Base-by-base conservation (phyloP, 2,888 invertebrate genomes). In the Orchestes rusci region DNA sequence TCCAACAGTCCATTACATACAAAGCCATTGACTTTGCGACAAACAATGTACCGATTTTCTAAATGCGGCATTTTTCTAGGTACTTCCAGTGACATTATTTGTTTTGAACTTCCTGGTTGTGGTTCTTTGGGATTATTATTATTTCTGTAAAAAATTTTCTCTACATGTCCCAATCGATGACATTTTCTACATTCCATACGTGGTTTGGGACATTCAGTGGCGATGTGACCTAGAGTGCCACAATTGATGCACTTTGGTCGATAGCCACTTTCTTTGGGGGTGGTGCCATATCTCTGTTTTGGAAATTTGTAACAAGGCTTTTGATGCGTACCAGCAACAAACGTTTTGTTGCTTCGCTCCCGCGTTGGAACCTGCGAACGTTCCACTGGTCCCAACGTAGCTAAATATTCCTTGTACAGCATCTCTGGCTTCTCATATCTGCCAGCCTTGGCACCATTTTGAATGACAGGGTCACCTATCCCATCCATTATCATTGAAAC, bases 401-500 rank as follows among this genome's bases (percentile, higher is more conserved):
- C 3, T n/a, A n/a, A n/a, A n/a, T n/a, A n/a, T n/a, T n/a, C n/a
- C n/a, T n/a, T n/a, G n/a, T n/a, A n/a, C n/a, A n/a, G n/a, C n/a
- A n/a, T n/a, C n/a, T n/a, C n/a, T n/a, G n/a, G n/a, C n/a, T n/a
- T n/a, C n/a, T n/a, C n/a, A n/a, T n/a, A n/a, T n/a, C n/a, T n/a
- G n/a, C n/a, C n/a, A n/a, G n/a, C n/a, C n/a, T n/a, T n/a, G n/a
- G n/a, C n/a, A n/a, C n/a, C n/a, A n/a, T n/a, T n/a, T n/a, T n/a
- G n/a, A n/a, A n/a, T n/a, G n/a, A n/a, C n/a, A n/a, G n/a, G n/a
- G n/a, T n/a, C n/a, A n/a, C n/a, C n/a, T n/a, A n/a, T n/a, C n/a
- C n/a, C n/a, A 18, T 68, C 8, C 17, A 27, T 23, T 7, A 23
- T 23, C 23, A 23, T 23, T 5, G 23, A 23, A 23, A 23, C 10